Conservation (phyloP, 2,113 vertebrate species). For the Donacobius atricapilla region DNA sequence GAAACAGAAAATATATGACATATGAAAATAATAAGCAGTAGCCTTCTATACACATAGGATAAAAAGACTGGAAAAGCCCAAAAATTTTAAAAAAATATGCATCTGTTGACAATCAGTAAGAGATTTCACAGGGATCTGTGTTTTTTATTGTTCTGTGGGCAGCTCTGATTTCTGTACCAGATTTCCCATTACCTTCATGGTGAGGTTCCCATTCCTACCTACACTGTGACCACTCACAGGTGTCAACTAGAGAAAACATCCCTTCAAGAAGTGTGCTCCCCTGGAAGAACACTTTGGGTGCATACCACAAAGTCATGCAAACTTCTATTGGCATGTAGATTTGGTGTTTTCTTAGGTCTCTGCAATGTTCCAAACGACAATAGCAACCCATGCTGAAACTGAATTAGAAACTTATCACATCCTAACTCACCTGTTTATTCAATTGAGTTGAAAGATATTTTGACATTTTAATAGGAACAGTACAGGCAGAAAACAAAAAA, state of each 20-base stretch:
- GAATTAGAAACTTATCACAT: neutral
- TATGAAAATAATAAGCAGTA: neutral
- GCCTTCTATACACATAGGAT: neutral
- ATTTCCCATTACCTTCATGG: neutral
- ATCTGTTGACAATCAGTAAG: neutral
- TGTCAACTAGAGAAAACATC: neutral
- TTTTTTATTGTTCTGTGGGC: neutral
- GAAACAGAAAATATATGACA: neutral
- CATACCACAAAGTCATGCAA: neutral
- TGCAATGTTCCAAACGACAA: neutral
- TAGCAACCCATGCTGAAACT: neutral
- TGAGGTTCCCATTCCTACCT: neutral
- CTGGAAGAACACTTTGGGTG: fast-evolving
- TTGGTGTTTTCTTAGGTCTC: neutral
- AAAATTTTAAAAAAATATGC: neutral
- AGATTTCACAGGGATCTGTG: neutral
- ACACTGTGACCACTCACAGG: neutral
- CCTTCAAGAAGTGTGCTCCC: neutral
- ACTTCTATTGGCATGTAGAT: no score
- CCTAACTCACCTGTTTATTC: neutral
- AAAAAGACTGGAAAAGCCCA: neutral
- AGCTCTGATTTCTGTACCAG: neutral
- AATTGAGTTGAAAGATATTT: neutral
- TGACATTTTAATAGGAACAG: neutral
- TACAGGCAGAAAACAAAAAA: neutral